Base-by-base conservation (phyloP, 2,797 vertebrate species). In the Phoebastria nigripes region DNA sequence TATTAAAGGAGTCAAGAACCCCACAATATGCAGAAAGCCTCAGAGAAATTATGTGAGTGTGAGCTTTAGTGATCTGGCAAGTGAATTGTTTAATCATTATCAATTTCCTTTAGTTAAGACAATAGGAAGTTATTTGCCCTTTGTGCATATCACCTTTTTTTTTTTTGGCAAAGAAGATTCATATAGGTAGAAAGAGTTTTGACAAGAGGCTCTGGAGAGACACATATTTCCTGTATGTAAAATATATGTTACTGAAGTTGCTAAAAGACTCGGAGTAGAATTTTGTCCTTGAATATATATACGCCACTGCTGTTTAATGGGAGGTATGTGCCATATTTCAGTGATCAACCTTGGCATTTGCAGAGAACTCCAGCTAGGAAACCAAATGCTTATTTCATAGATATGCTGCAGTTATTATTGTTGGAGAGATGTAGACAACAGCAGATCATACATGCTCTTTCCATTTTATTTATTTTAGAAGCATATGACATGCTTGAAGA, bases 311-410 rank as follows among this genome's bases (percentile, higher is more conserved):
- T 92, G 42, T 81, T 83, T 69, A 96, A 92, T 41, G 61, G 41
- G 49, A 91, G 1, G 3, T 61, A 74, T 35, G 42, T 83, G 52
- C n/a, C 82, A 89, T 73, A 84, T 89, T 93, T 81, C 74, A 73
- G 66, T 47, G 86, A 94, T 84, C 58, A 91, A 17, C 39, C 35
- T 84, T 94, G 96, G 73, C 78, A 92, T 71, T 73, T 67, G 63
- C 41, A 80, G 59, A 93, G 82, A 93, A 56, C 67, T 93, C 89
- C 92, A 94, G 71, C 78, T 67, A 96, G 63, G 87, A 94, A 92
- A 92, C 86, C 87, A 95, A 96, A 94, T 82, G 93, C 41, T 95
- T 93, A 59, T 85, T 93, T 92, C 55, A 56, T 16, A 82, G 76
- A 29, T 9, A 10, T 28, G 37, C 35, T 84, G 71, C 28, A 55